Conservation (phyloP, 92 coral and sea anemone species). For the Muricea muricata region DNA sequence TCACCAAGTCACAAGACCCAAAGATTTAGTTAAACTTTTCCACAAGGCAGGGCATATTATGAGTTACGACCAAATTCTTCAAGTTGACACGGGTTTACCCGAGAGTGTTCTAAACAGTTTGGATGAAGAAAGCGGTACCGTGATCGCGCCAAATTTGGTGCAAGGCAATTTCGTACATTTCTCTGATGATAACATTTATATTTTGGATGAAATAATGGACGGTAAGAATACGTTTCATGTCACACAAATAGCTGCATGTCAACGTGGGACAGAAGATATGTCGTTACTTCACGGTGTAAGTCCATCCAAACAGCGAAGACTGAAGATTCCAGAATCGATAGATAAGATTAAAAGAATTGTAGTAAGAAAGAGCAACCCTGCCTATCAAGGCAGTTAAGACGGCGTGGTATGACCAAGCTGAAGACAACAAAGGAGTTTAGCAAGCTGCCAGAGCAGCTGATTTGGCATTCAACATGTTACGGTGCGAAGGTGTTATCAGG, state of each 20-base stretch:
- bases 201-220: constrained; percentile 49
- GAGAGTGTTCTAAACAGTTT: not conserved
- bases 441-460: constrained; percentile 61
- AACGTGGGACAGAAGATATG: constrained; percentile 53
- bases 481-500: constrained; percentile 15
- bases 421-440: constrained; percentile 31
- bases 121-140: not conserved
- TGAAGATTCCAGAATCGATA: constrained; percentile 58
- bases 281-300: constrained; percentile 27
- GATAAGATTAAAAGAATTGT: constrained; percentile 26
- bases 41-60: not conserved
- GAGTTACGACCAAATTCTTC: no score
- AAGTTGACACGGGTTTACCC: not conserved
- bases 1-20: not conserved
- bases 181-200: constrained; percentile 69
- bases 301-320: constrained; percentile 41
- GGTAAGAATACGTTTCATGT: constrained; percentile 71
- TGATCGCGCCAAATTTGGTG: not conserved
- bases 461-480: constrained; percentile 62
- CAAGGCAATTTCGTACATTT: constrained; percentile 33
- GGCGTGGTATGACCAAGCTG: constrained; percentile 49
- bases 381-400: constrained; percentile 47
- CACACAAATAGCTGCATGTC: constrained; percentile 68
- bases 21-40: not conserved
- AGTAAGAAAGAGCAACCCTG: constrained; percentile 41